A percentile compares a stretch with the other conserved stretches of the same genome.
These are phyloP conservation scores for Numida meleagris DNA, from an alignment of 2,113 vertebrate species.

Conservation along the genomic window DNA sequence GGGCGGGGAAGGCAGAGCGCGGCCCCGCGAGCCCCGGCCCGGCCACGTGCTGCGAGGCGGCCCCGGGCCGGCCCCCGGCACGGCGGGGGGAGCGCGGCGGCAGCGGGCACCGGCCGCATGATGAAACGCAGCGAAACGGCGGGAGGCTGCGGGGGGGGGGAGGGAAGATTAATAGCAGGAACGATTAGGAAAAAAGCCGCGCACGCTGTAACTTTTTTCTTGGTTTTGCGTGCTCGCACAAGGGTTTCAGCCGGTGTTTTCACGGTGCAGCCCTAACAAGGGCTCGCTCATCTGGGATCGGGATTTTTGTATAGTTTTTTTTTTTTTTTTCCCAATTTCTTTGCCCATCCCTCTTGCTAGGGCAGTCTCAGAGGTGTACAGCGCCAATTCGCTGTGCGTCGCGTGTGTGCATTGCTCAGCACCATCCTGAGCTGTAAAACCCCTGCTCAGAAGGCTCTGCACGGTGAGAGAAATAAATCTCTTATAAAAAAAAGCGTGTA, in stretches of 20 bases:
- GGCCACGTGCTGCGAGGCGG: not conserved
- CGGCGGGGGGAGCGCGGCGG: not conserved
- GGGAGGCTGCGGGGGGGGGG: not conserved
- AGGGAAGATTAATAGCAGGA: too few relatives aligned
- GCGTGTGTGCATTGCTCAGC: not conserved
- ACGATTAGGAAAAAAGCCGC: fast-evolving
- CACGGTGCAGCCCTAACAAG: not conserved
- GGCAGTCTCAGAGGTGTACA: fast-evolving
- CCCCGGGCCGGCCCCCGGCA: not conserved
- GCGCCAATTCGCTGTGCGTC: fast-evolving
- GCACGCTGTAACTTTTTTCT: not conserved
- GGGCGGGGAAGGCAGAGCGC: not conserved
- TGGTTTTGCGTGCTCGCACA: fast-evolving
- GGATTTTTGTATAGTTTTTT: too few relatives aligned
- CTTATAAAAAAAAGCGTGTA: too few relatives aligned
- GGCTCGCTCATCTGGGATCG: not conserved
- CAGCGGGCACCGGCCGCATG: not conserved
- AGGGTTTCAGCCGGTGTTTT: not conserved
- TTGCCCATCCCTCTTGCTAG: not conserved
- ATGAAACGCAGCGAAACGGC: not conserved
- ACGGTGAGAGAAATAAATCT: too few relatives aligned
- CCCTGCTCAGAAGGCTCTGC: fast-evolving
- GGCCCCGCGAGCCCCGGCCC: not conserved
- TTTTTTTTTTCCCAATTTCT: not conserved
- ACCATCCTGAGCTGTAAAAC: not conserved